Conservation (phyloP, 2,888 invertebrate genomes). For the Geotrupes spiniger region DNA sequence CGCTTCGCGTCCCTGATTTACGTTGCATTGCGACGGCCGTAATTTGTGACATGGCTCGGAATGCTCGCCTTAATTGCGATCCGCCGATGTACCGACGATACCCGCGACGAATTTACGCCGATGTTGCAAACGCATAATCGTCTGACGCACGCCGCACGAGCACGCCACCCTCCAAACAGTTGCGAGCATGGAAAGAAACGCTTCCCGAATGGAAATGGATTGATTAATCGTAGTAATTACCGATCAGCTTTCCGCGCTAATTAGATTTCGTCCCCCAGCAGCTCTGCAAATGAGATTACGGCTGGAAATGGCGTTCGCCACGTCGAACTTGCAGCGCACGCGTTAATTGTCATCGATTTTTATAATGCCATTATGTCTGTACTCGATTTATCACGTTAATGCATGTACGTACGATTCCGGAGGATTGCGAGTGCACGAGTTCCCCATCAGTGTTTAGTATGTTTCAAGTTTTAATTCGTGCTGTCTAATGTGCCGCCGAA, state of each 20-base stretch:
- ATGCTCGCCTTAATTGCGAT: conserved; percentile 32
- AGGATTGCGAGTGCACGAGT: too few relatives aligned
- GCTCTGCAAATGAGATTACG: conserved; percentile 51
- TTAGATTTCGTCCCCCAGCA: conserved; percentile 50
- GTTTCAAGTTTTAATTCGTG: too few relatives aligned
- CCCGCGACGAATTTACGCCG: too few relatives aligned
- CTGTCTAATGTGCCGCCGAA: too few relatives aligned
- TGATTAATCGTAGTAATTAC: conserved; percentile 60
- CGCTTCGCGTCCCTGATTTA: conserved; percentile 31
- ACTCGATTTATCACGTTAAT: conserved; percentile 49
- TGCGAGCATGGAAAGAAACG: conserved; percentile 37
- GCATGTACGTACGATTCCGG: background rate
- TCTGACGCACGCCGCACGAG: too few relatives aligned
- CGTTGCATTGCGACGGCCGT: conserved; percentile 31
- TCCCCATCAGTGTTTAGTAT: too few relatives aligned
- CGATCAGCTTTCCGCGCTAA: conserved; percentile 53
- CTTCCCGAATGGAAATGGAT: conserved; percentile 49
- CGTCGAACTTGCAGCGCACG: conserved; percentile 46
- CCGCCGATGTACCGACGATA: too few relatives aligned
- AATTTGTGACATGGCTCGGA: conserved; percentile 22
- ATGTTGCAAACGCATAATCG: too few relatives aligned
- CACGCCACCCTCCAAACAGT: background rate
- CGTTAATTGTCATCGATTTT: conserved; percentile 55
- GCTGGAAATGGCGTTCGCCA: conserved; percentile 51
- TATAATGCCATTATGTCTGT: conserved; percentile 50